Evolutionary conservation across 2,797 vertebrate species (phyloP).

Genomic region (Eulemur albifrons): DNA sequence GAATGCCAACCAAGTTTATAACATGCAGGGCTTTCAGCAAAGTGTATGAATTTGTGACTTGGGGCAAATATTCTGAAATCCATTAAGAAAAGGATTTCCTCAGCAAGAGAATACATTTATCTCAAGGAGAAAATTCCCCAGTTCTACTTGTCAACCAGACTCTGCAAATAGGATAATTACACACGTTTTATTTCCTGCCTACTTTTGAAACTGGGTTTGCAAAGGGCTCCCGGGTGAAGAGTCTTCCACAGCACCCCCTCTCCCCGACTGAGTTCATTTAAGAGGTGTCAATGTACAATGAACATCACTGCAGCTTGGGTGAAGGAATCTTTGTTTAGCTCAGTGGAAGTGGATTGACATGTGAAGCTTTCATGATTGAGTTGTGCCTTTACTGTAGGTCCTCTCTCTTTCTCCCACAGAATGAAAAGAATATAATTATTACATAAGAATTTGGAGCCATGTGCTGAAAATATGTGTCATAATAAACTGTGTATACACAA

Average conservation of each 20-base stretch:
- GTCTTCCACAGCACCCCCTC: neutral
- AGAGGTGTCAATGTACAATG: neutral
- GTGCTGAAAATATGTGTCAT: neutral
- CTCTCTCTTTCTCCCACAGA: neutral
- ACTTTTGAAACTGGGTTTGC: slow-evolving; percentile 21
- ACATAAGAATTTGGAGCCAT: neutral
- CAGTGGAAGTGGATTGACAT: neutral
- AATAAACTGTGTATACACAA: slow-evolving; percentile 9
- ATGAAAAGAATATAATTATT: slow-evolving; percentile 8
- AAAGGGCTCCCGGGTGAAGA: neutral
- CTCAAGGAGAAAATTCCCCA: slow-evolving; percentile 25
- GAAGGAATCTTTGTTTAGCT: neutral
- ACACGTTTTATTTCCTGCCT: neutral
- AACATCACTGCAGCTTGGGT: neutral
- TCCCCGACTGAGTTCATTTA: neutral
- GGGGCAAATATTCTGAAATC: slow-evolving; percentile 35
- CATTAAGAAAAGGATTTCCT: slow-evolving; percentile 42
- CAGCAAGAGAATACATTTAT: slow-evolving; percentile 24
- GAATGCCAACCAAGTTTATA: slow-evolving; percentile 16
- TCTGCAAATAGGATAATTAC: slow-evolving; percentile 33
- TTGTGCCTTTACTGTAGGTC: neutral
- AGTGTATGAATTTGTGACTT: slow-evolving; percentile 30
- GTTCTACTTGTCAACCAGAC: slow-evolving; percentile 28
- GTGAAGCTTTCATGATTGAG: neutral
- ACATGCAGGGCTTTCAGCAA: slow-evolving; percentile 10